Evolutionary conservation across 2,797 vertebrate genomes (phyloP).

Genomic region (Phrynocephalus forsythii): DNA sequence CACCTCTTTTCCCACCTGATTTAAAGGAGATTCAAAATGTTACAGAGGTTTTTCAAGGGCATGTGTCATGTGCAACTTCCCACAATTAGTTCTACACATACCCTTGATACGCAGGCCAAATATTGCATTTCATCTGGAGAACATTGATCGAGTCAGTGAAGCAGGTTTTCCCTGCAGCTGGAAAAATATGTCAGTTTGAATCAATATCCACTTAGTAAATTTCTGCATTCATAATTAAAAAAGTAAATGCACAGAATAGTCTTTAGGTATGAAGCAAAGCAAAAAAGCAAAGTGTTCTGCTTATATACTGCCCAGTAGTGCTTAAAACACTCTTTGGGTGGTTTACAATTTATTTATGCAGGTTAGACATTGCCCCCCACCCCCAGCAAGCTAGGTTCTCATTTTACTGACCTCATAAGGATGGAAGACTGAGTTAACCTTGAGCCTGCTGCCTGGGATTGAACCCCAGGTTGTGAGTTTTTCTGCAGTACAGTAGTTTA

Average conservation of each 20-base stretch:
- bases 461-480: too few relatives aligned
- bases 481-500: too few relatives aligned
- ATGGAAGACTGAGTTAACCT: too few relatives aligned
- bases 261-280: not conserved
- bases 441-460: too few relatives aligned
- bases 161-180: not conserved
- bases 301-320: too few relatives aligned
- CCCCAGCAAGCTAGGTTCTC: too few relatives aligned
- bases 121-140: not conserved
- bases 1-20: not conserved
- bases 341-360: too few relatives aligned
- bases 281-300: too few relatives aligned
- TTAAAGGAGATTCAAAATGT: not conserved
- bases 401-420: too few relatives aligned
- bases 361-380: too few relatives aligned
- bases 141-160: not conserved
- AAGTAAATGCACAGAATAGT: not conserved
- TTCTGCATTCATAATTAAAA: constrained; percentile 11
- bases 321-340: too few relatives aligned
- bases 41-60: not conserved
- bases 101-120: not conserved
- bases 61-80: not conserved
- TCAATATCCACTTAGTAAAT: not conserved
- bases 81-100: not conserved
- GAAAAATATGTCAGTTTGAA: not conserved